phyloP scores from a whole-genome alignment of 2,888 invertebrate genomes.

The Aricia artaxerxes region DNA sequence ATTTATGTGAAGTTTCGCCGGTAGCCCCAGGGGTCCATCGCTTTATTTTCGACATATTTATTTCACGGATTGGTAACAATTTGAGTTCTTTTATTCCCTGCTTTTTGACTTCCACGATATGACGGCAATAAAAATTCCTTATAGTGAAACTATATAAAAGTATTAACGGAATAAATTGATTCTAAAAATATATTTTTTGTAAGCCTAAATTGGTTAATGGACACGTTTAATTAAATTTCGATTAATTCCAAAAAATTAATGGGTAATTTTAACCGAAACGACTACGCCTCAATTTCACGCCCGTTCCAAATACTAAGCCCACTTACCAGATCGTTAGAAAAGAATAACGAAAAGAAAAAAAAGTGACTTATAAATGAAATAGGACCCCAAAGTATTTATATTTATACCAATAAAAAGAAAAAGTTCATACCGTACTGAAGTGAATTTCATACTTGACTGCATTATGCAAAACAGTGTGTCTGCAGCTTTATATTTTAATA shows the following conservation, averaged over 20 bases:
- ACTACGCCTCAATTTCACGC: background rate
- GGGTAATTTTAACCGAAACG: background rate
- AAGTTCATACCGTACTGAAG: background rate
- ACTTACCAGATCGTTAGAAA: background rate
- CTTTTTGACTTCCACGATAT: constrained; percentile 14
- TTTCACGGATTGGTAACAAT: constrained; percentile 25
- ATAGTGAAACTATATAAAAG: background rate
- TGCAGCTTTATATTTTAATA: constrained; percentile 3
- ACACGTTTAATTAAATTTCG: background rate
- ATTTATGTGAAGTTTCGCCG: constrained; percentile 20
- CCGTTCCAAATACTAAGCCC: background rate
- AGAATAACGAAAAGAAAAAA: background rate
- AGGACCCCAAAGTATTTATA: background rate
- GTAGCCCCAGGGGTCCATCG: constrained; percentile 6
- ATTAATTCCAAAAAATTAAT: background rate
- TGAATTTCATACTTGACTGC: background rate
- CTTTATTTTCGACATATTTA: constrained; percentile 30
- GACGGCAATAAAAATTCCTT: background rate
- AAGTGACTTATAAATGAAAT: background rate
- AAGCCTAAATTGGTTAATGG: background rate
- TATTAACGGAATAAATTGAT: background rate
- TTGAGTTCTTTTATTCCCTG: background rate
- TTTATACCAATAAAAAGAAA: background rate
- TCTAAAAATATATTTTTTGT: background rate
- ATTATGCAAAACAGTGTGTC: constrained; percentile 1